Percentiles rank a stretch among this genome's conserved stretches.
phyloP scores from a whole-genome alignment of 1,140 invertebrate species.

The Bicyclus anynana region DNA sequence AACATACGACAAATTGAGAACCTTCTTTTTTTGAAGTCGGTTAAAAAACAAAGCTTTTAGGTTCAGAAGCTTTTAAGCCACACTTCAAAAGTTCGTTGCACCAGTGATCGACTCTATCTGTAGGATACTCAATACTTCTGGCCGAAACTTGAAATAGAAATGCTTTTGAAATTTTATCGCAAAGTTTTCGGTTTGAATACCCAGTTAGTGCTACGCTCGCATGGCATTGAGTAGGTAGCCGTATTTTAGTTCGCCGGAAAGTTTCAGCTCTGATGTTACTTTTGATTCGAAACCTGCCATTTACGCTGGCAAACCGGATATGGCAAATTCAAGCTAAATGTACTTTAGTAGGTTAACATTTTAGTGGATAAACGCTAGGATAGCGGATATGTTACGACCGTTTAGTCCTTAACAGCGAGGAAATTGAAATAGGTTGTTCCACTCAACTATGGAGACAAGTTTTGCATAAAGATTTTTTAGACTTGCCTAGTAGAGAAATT shows the following conservation, averaged over 20 bases:
- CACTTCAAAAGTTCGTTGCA: background rate
- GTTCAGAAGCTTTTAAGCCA: background rate
- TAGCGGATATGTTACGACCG: no score
- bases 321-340: background rate
- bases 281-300: constrained; percentile 3
- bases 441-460: no score
- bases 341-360: background rate
- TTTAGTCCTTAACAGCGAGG: no score
- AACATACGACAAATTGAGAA: no score
- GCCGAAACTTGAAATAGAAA: constrained; percentile 5
- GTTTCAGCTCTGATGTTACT: constrained; percentile 5
- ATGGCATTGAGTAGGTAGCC: constrained; percentile 2
- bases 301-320: background rate
- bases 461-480: no score
- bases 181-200: constrained; percentile 7
- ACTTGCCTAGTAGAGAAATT: no score
- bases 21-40: no score
- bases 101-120: background rate
- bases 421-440: no score
- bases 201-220: constrained; percentile 1
- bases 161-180: constrained; percentile 3
- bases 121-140: background rate
- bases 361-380: background rate
- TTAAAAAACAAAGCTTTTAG: no score
- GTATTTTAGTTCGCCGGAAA: constrained; percentile 1